Percentiles rank a stretch among this genome's conserved stretches.
These are phyloP conservation scores for Anoplophora glabripennis DNA, from an alignment of 1,140 invertebrate genomes.

Conservation along the genomic window DNA sequence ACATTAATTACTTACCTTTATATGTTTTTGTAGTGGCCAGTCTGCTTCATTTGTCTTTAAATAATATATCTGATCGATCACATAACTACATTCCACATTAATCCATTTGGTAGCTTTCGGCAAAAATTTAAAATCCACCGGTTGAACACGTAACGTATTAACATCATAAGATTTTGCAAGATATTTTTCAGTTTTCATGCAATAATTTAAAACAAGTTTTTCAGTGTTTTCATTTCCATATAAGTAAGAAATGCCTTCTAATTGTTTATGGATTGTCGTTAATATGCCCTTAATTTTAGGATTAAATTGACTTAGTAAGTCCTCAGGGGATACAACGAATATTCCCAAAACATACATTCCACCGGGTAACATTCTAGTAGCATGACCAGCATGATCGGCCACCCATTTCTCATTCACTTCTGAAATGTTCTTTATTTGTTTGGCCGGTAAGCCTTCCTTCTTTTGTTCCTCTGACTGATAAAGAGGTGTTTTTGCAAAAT, in stretches of 20 bases:
- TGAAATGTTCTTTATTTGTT: constrained; percentile 31
- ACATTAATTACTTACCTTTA: constrained; percentile 35
- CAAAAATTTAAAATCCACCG: constrained; percentile 64
- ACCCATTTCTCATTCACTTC: constrained; percentile 61
- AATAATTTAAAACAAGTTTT: constrained; percentile 54
- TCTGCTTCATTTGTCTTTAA: constrained; percentile 29
- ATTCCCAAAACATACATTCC: constrained; percentile 72
- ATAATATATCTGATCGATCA: constrained; percentile 57
- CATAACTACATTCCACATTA: constrained; percentile 65
- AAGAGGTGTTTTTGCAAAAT: constrained; percentile 67
- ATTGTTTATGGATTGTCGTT: constrained; percentile 54
- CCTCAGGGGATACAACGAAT: constrained; percentile 60
- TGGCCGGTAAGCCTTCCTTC: constrained; percentile 37
- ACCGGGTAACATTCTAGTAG: constrained; percentile 78
- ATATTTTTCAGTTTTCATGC: constrained; percentile 50
- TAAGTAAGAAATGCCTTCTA: constrained; percentile 57
- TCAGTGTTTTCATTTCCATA: constrained; percentile 55
- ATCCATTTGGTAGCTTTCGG: constrained; percentile 64
- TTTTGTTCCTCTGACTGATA: constrained; percentile 45
- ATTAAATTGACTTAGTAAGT: constrained; percentile 57
- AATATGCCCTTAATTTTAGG: constrained; percentile 59
- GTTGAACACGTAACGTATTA: constrained; percentile 49
- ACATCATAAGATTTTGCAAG: constrained; percentile 52
- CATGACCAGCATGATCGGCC: constrained; percentile 68
- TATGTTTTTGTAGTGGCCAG: constrained; percentile 39